A percentile compares a stretch with the other conserved stretches of the same genome.
Conservation (phyloP, 2,888 invertebrate species). For the Hirtodrosophila confusa region DNA sequence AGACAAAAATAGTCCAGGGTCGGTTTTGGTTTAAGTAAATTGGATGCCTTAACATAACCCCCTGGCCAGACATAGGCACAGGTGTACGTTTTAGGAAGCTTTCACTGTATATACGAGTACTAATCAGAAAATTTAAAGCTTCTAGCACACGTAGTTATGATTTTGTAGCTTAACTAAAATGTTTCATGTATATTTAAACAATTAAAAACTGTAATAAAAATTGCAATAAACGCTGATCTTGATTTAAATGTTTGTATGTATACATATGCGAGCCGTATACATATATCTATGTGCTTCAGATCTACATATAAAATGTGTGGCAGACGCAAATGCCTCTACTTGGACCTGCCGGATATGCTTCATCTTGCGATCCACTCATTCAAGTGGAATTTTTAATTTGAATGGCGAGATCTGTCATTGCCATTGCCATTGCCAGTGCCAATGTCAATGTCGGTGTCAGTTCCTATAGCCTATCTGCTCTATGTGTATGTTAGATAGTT, state of each 20-base stretch:
- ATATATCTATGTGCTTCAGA: constrained; percentile 17
- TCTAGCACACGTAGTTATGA: background rate
- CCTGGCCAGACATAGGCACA: background rate
- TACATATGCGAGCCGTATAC: constrained; percentile 5
- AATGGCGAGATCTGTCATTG: constrained; percentile 40
- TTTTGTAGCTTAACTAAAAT: constrained; percentile 4
- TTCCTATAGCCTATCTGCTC: constrained; percentile 24
- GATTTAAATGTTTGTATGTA: constrained; percentile 6
- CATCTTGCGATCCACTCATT: constrained; percentile 68
- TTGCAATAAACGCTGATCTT: constrained; percentile 12
- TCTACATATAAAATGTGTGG: constrained; percentile 39
- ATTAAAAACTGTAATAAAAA: constrained; percentile 32
- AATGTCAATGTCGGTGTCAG: constrained; percentile 49
- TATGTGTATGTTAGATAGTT: constrained; percentile 12
- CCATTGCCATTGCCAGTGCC: constrained; percentile 41
- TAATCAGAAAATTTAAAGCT: background rate
- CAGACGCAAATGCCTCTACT: constrained; percentile 29
- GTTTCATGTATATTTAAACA: constrained; percentile 16
- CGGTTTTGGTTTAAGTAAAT: too few relatives aligned
- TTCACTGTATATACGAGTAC: too few relatives aligned
- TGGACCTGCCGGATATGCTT: constrained; percentile 70
- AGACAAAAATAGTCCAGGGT: too few relatives aligned
- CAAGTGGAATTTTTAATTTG: constrained; percentile 73
- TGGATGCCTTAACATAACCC: too few relatives aligned
- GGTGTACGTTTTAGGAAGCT: too few relatives aligned